Evolutionary conservation across 1,140 invertebrate species (phyloP).

Genomic region (Meloidogyne chitwoodi): DNA sequence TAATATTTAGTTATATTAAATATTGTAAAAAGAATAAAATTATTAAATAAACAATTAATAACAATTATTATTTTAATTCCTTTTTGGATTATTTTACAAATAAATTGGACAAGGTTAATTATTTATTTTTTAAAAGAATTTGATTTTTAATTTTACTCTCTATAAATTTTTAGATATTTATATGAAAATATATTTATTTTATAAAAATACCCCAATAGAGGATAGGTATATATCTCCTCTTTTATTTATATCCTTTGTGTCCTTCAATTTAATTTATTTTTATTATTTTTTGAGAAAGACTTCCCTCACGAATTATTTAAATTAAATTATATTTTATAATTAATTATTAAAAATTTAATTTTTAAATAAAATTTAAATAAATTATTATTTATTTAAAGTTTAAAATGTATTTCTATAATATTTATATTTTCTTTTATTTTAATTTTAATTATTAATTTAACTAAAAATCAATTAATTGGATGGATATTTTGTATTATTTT

Average conservation of each 20-base stretch:
- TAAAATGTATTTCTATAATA: conserved; percentile 24
- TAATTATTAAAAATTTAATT: not conserved
- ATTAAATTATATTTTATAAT: not conserved
- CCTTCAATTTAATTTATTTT: too few species aligned
- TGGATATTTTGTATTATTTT: conserved; percentile 38
- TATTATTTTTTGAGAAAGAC: too few species aligned
- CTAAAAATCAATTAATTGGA: conserved; percentile 29
- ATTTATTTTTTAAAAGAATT: conserved; percentile 2
- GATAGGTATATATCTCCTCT: too few species aligned
- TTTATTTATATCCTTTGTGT: too few species aligned
- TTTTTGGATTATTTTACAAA: conserved; percentile 35
- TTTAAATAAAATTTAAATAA: not conserved
- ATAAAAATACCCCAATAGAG: too few species aligned
- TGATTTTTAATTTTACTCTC: too few species aligned
- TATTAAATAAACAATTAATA: not conserved
- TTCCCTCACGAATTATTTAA: too few species aligned
- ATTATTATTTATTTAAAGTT: conserved; percentile 20
- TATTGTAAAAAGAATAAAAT: not conserved
- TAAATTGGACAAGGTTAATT: conserved; percentile 30
- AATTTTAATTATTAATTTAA: conserved; percentile 15
- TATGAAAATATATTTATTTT: too few species aligned
- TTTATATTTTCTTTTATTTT: conserved; percentile 6
- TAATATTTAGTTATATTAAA: conserved; percentile 13
- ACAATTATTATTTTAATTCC: conserved; percentile 30
- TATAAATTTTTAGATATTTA: too few species aligned